A percentile compares a stretch with the other conserved stretches of the same genome.
Conservation (phyloP, 1,140 invertebrate genomes). For the Bombus pyrosoma region DNA sequence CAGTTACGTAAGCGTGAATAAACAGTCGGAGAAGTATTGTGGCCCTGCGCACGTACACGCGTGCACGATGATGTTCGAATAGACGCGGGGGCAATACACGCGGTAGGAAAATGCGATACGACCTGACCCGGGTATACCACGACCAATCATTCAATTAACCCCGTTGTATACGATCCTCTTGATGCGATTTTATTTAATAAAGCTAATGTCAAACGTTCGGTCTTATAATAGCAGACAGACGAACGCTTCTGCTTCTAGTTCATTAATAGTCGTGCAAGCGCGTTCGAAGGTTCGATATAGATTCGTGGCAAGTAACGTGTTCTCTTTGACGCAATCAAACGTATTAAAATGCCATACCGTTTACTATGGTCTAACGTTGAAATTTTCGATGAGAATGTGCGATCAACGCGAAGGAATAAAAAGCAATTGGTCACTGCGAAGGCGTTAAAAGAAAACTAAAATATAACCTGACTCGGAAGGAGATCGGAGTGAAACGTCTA, state of each 20-base stretch:
- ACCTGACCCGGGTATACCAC: constrained; percentile 64
- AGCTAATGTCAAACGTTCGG: constrained; percentile 68
- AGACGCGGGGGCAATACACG: not conserved
- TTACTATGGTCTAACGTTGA: not conserved
- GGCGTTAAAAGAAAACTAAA: not conserved
- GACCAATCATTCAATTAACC: constrained; percentile 80
- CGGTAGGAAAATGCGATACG: constrained; percentile 61
- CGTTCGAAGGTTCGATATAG: not conserved
- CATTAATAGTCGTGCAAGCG: constrained; percentile 10
- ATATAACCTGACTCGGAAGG: not conserved
- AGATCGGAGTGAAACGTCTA: not conserved
- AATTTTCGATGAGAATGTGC: no score
- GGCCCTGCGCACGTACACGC: no score
- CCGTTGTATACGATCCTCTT: constrained; percentile 75
- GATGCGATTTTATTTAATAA: constrained; percentile 79
- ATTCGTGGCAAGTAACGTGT: not conserved
- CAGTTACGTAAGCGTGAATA: constrained; percentile 1
- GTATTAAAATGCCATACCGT: no score
- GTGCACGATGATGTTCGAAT: not conserved
- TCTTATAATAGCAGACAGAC: constrained; percentile 50
- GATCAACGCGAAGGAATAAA: not conserved
- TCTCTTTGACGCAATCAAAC: not conserved
- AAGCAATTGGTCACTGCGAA: not conserved
- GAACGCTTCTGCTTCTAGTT: constrained; percentile 39
- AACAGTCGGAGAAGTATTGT: not conserved